Evolutionary conservation across 2,888 invertebrate genomes (phyloP).

Genomic region (Apamea crenata): DNA sequence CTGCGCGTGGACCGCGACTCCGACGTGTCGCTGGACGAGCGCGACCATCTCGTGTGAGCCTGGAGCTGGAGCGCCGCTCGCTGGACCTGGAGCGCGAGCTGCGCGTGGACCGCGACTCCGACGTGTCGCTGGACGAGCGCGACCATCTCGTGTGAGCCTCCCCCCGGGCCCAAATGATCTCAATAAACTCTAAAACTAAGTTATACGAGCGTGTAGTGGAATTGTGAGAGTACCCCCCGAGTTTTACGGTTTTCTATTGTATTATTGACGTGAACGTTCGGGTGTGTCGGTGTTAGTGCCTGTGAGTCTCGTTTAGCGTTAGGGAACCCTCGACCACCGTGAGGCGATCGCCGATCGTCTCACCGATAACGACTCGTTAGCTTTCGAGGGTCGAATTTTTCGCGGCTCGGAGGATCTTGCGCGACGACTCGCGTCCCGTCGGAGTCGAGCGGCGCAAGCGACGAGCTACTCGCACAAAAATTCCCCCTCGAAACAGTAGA

Average conservation of each 20-base stretch:
- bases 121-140: constrained; percentile 87
- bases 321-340: constrained; percentile 77
- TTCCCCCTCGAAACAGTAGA: constrained; percentile 83
- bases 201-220: constrained; percentile 88
- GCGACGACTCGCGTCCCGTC: constrained; percentile 2
- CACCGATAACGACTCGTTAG: constrained; percentile 83
- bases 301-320: constrained; percentile 87
- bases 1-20: constrained; percentile 85
- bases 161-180: constrained; percentile 81
- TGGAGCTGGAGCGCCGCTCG: constrained; percentile 86
- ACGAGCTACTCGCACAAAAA: constrained; percentile 71
- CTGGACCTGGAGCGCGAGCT: constrained; percentile 89
- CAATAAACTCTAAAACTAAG: constrained; percentile 86
- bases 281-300: constrained; percentile 88
- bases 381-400: constrained; percentile 81
- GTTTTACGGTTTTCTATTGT: constrained; percentile 88
- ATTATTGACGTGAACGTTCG: constrained; percentile 83
- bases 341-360: constrained; percentile 79
- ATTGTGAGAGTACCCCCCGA: constrained; percentile 86
- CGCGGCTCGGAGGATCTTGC: constrained; percentile 40
- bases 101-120: constrained; percentile 84
- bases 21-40: constrained; percentile 87
- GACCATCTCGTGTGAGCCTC: constrained; percentile 83
- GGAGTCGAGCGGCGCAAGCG: constrained; percentile 30
- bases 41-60: constrained; percentile 84